Conservation (phyloP, 2,888 invertebrate species). For the Trichopoda pennipes region DNA sequence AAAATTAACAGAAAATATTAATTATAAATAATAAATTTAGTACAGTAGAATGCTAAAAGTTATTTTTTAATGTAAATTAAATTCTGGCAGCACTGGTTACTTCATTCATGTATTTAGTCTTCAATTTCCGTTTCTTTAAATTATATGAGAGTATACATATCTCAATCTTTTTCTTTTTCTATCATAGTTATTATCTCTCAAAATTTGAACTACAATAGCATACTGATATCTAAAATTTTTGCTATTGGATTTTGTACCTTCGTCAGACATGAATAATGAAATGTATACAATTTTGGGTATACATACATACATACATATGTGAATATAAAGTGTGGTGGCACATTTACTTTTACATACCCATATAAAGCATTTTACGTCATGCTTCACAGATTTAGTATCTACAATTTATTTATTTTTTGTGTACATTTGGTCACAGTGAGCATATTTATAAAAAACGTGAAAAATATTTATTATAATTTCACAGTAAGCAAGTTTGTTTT, state of each 20-base stretch:
- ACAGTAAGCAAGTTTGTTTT: background rate
- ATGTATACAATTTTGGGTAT: slow-evolving; percentile 36
- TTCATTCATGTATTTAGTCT: background rate
- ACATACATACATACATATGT: too few relatives aligned
- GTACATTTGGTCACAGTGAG: slow-evolving; percentile 11
- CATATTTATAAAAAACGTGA: background rate
- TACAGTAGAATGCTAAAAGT: too few relatives aligned
- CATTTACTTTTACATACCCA: background rate
- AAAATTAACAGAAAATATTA: too few relatives aligned
- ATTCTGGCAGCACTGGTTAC: background rate
- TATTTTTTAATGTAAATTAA: too few relatives aligned
- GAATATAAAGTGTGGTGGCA: background rate
- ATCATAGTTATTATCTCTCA: background rate
- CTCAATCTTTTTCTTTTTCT: slow-evolving; percentile 14
- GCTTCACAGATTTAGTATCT: slow-evolving; percentile 13
- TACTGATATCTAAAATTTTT: background rate
- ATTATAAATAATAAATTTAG: too few relatives aligned
- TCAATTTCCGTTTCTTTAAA: slow-evolving; percentile 35
- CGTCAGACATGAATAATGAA: slow-evolving; percentile 27
- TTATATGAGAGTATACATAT: background rate
- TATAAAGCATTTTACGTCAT: background rate
- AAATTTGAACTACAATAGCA: slow-evolving; percentile 8
- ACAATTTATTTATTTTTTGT: background rate
- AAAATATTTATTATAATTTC: background rate
- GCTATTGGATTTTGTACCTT: slow-evolving; percentile 30